Base-by-base conservation (phyloP, 1,140 invertebrate genomes). In the Drosophila littoralis region DNA sequence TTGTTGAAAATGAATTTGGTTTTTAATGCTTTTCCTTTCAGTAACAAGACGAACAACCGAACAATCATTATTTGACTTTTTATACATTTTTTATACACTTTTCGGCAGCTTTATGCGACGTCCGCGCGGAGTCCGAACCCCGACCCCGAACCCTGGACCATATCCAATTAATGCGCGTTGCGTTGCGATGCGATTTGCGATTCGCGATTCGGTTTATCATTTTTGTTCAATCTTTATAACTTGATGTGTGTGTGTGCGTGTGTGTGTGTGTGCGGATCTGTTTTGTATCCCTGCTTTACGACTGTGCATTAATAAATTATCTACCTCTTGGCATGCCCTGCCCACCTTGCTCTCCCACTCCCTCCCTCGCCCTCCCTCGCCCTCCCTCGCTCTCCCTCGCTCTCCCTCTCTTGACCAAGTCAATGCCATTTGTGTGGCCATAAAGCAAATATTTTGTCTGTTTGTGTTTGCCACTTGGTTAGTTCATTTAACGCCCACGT, bases 201-300 rank as follows among this genome's bases (percentile, higher is more conserved):
- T 85, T 77, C 75, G 74, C 66, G 77, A 80, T 85, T 77, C 74
- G 74, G 70, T 79, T 72, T 61, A 81, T 85, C 43, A 64, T 65
- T 17, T 9, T 35, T 1, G 15, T 10, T n/a, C 7, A 55, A 65
- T 58, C 45, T 72, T 51, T 66, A 72, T 72, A 66, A 22, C 52
- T 73, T 51, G 57, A 71, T 64, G 57, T 55, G 46, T 48, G 54
- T 54, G 22, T 5, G 22, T 42, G 6, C 13, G 6, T 12, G 40
- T 42, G n/a, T 42, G 9, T 42, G 12, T 42, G 35, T 36, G 35
- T 36, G 35, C 1, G 35, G 7, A 9, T 36, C 7, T 36, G 7
- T 36, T 50, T 50, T 74, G 59, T 59, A 67, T 52, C 61, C n/a
- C 61, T 36, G 50, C 72, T 83, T 84, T 80, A 85, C 67, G 81